Evolutionary conservation across 2,888 invertebrate genomes (phyloP), one percentile per base, ranked within the genome.

Genomic region (Phrixothrix hirtus): DNA sequence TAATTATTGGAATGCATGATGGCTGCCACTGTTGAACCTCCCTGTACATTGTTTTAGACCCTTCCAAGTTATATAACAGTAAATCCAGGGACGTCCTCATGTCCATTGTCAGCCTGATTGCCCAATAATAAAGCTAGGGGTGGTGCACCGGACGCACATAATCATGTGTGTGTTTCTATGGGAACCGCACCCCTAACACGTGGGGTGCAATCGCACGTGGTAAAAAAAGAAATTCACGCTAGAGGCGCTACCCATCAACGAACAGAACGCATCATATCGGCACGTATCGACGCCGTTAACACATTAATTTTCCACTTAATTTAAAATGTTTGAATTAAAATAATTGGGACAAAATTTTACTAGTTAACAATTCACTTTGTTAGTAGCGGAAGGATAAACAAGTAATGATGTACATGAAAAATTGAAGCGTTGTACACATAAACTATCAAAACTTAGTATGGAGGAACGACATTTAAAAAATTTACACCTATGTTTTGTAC

Each of bases 31-130:
- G 57, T 52, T 39, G 65, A 59, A 61, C 63, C 68, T 68, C 69
- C 69, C 66, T 57, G 54, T 43, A 64, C 58, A 69, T 70, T 70
- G 70, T 70, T 67, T 69, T 63, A 65, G 56, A 62, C 64, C 66
- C 66, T 68, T 64, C 62, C 64, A 61, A 55, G 34, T 17, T 26
- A 37, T 29, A 21, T 27, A 50, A 53, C 34, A 42, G 16, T 55
- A 48, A 37, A 39, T 44, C 29, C 58, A 66, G 67, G 68, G 67
- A 62, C 66, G 65, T 63, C 59, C 67, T 65, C 46, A 36, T 55
- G 60, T 43, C 62, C 67, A 62, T 68, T 68, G 66, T 68, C 58
- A 38, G 46, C 37, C 32, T 43, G 54, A 54, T 56, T 62, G 63
- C 66, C 71, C 69, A 71, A 69, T 69, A 60, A 62, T 55, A 60